phyloP scores from a whole-genome alignment of 2,797 vertebrate genomes.

The Zalophus californianus region DNA sequence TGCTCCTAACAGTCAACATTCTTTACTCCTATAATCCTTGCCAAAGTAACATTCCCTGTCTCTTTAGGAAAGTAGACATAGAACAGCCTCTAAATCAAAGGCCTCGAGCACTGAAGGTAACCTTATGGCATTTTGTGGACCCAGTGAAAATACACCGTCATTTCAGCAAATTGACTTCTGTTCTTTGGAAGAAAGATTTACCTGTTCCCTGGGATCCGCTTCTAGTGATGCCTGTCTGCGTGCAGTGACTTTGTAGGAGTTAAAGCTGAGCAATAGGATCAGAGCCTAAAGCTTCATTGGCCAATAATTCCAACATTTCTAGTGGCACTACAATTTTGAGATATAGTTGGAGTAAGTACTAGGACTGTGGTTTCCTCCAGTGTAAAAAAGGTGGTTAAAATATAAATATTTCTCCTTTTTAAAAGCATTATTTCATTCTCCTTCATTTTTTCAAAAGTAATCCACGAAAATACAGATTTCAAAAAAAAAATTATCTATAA shows the following conservation, averaged over 20 bases:
- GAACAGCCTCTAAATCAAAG: slow-evolving; percentile 24
- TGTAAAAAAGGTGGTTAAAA: background rate
- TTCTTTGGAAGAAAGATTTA: background rate
- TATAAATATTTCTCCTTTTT: slow-evolving; percentile 2
- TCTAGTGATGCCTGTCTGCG: background rate
- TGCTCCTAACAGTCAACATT: background rate
- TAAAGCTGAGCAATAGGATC: background rate
- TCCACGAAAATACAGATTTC: background rate
- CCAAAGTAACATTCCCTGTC: background rate
- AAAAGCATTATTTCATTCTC: background rate
- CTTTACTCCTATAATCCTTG: background rate
- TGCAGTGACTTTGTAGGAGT: background rate
- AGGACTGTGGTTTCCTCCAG: background rate
- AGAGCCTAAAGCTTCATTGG: background rate
- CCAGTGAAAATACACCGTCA: background rate
- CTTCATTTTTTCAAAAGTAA: slow-evolving; percentile 20
- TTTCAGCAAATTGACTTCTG: background rate
- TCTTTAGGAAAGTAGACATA: background rate
- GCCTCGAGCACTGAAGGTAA: background rate
- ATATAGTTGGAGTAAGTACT: background rate
- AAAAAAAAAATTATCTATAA: background rate
- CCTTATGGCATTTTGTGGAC: background rate
- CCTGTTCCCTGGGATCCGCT: background rate
- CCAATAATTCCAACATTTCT: background rate
- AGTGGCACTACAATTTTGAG: background rate